Base-by-base conservation (phyloP, 2,797 vertebrate species). In the Neopelma chrysocephalum region DNA sequence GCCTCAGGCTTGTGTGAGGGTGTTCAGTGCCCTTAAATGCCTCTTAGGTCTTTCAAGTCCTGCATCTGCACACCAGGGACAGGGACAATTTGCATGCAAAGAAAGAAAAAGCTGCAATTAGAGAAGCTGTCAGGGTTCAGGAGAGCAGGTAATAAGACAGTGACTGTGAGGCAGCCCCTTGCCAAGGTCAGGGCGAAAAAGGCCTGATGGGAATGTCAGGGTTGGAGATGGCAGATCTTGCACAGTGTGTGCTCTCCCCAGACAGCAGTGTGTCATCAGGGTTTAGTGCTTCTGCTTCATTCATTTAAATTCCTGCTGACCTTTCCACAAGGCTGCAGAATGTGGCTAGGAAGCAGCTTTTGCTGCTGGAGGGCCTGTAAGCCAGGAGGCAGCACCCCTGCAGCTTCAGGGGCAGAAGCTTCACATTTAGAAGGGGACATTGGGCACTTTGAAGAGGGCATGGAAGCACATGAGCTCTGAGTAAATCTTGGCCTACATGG, bases 291-390 rank as follows among this genome's bases (percentile, higher is more conserved):
- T 95, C 90, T 85, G 57, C 82, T 84, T 92, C 71, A 14, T 88
- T 84, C 56, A 57, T 97, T 93, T 77, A 38, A 91, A 87, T 94
- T 94, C 94, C 71, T 87, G 65, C 56, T 96, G 94, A 95, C 93
- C 94, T 85, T 89, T 96, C 94, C 43, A 40, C 50, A 90, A 87
- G 84, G 61, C 72, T 97, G 75, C 90, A 91, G 96, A 91, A 58
- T 70, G 87, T 89, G 80, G 18, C 91, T 96, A 80, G 91, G 96
- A 94, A 94, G 91, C 94, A 95, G 61, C 96, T 93, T 94, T 91
- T 96, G 61, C 79, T 80, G 77, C 80, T 71, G 90, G 85, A 92
- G 81, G 93, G 79, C 48, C 84, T 47, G 32, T 77, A 92, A 93
- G 64, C 82, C 66, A 75, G 86, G 91, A 97, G 93, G 90, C 84